Conservation (phyloP, 2,888 invertebrate species). For the Rhingia campestris region DNA sequence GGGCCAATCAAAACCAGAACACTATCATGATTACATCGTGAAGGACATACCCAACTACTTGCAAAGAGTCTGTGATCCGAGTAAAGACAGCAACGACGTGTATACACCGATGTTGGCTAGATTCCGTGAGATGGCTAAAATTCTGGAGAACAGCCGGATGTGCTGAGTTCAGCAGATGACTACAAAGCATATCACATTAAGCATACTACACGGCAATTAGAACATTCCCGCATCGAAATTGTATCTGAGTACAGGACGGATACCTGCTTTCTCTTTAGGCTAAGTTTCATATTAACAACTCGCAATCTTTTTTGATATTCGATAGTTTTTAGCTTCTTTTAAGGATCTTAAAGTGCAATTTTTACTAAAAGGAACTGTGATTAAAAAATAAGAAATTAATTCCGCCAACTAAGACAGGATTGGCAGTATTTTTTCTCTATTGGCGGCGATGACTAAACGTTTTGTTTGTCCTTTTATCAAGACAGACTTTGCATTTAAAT, state of each 20-base stretch:
- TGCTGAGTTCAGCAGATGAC: conserved; percentile 21
- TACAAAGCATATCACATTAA: conserved; percentile 26
- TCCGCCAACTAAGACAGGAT: conserved; percentile 22
- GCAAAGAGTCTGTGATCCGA: conserved; percentile 87
- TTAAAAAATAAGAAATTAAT: conserved; percentile 35
- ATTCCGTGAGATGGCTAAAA: conserved; percentile 85
- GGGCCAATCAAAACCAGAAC: conserved; percentile 66
- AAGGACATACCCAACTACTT: conserved; percentile 82
- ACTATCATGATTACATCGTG: conserved; percentile 80
- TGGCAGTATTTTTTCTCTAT: conserved; percentile 28
- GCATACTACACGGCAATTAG: conserved; percentile 16
- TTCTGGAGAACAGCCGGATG: conserved; percentile 75
- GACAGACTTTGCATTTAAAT: conserved; percentile 61
- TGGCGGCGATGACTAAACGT: conserved; percentile 30
- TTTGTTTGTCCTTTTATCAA: conserved; percentile 41
- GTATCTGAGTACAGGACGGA: conserved; percentile 11
- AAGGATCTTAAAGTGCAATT: conserved; percentile 68
- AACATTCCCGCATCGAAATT: conserved; percentile 61
- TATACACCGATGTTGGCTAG: conserved; percentile 89
- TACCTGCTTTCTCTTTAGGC: conserved; percentile 16
- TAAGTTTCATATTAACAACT: conserved; percentile 52
- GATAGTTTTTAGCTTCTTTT: conserved; percentile 60
- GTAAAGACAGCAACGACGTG: conserved; percentile 88
- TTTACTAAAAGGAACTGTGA: conserved; percentile 70
- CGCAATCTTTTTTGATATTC: conserved; percentile 69